Conservation (phyloP, 2,888 invertebrate species). For the Suillia variegata region DNA sequence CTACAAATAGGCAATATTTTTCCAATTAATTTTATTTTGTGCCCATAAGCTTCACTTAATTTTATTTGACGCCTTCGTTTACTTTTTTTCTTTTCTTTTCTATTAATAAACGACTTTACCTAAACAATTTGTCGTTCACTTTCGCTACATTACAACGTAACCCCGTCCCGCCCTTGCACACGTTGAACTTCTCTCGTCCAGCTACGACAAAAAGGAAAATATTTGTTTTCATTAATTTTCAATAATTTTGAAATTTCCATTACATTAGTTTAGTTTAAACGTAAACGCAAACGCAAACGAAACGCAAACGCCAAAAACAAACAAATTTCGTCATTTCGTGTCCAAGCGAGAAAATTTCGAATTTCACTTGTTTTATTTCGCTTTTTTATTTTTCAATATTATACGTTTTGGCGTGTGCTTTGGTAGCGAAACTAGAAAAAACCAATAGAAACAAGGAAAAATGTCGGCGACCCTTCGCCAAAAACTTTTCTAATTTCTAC, state of each 20-base stretch:
- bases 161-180: not conserved
- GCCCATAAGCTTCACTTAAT: too few species aligned
- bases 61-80: too few species aligned
- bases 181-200: not conserved
- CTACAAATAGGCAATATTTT: too few species aligned
- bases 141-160: constrained; percentile 44
- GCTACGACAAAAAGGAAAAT: constrained; percentile 17
- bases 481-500: constrained; percentile 54
- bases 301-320: too few species aligned
- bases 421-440: constrained; percentile 26
- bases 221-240: constrained; percentile 55
- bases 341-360: not conserved
- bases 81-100: too few species aligned
- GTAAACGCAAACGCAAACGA: too few species aligned
- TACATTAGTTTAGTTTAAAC: constrained; percentile 50
- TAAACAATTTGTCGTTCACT: constrained; percentile 51
- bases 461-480: constrained; percentile 13
- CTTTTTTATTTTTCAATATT: too few species aligned
- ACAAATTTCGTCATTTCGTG: constrained; percentile 38
- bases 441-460: not conserved
- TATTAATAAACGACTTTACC: constrained; percentile 42
- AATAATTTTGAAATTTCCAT: constrained; percentile 55
- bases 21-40: too few species aligned
- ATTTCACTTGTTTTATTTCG: constrained; percentile 6
- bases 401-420: too few species aligned